A percentile compares a stretch with the other conserved stretches of the same genome.
phyloP scores from a whole-genome alignment of 2,797 vertebrate genomes.

The Danio albolineatus region DNA sequence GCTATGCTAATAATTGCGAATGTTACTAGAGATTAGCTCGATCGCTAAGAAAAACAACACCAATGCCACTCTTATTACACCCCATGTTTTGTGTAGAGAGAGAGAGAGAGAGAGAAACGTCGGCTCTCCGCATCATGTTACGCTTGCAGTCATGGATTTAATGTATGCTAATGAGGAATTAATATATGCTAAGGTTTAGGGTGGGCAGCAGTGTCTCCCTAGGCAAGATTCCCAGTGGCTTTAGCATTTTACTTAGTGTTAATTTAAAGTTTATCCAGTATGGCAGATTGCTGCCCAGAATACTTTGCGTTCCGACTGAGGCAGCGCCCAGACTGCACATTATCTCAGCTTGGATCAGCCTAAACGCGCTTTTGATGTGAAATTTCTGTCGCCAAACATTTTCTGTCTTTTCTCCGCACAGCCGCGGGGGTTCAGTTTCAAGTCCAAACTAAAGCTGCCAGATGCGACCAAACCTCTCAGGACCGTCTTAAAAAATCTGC shows the following conservation, averaged over 20 bases:
- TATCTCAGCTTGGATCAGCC: constrained; percentile 32
- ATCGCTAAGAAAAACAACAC: constrained; percentile 45
- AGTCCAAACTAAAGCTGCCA: constrained; percentile 32
- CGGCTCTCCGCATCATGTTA: not conserved
- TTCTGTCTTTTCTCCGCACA: constrained; percentile 21
- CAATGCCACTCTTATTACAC: constrained; percentile 9
- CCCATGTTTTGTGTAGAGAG: not conserved
- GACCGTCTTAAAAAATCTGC: constrained; percentile 23
- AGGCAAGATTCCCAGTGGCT: constrained; percentile 28
- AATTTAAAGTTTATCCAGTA: constrained; percentile 37
- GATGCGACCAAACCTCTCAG: constrained; percentile 27
- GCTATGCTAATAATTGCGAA: constrained; percentile 55
- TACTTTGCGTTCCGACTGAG: not conserved
- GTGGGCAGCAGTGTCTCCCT: constrained; percentile 8
- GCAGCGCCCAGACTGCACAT: constrained; percentile 20
- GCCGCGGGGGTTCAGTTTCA: constrained; percentile 28
- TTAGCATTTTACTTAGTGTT: constrained; percentile 43
- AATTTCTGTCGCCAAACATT: constrained; percentile 13
- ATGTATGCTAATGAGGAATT: constrained; percentile 46
- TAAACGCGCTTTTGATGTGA: constrained; percentile 27
- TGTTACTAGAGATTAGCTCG: constrained; percentile 56
- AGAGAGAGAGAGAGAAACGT: not conserved
- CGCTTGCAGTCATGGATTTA: constrained; percentile 32
- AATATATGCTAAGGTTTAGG: constrained; percentile 45
- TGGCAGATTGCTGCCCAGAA: constrained; percentile 32